Conservation (phyloP, 1,140 invertebrate species). For the Chymomyza costata region DNA sequence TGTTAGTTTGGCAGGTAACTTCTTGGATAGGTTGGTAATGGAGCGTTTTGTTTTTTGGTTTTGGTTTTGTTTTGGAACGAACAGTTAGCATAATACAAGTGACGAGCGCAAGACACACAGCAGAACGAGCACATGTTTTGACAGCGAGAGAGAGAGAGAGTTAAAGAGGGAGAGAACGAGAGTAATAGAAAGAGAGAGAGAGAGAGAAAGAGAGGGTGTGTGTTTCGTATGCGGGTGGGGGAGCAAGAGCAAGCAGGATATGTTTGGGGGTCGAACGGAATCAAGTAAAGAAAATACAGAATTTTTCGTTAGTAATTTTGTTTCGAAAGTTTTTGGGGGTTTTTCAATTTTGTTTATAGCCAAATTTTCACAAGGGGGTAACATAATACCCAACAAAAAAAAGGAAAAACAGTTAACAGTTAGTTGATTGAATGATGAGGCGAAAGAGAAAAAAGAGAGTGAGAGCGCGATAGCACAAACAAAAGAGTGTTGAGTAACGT, state of each 20-base stretch:
- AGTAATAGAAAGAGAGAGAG: background rate
- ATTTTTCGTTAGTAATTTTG: too few species aligned
- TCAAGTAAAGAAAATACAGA: too few species aligned
- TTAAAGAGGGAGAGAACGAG: background rate
- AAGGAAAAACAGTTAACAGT: too few species aligned
- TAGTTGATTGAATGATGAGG: too few species aligned
- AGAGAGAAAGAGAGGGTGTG: conserved; percentile 16
- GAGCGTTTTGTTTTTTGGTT: conserved; percentile 13
- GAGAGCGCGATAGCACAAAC: too few species aligned
- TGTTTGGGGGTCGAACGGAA: too few species aligned
- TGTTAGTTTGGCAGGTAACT: conserved; percentile 75
- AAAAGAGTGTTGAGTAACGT: too few species aligned
- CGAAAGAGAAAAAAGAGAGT: background rate
- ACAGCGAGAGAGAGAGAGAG: conserved; percentile 1
- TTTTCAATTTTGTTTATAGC: too few species aligned
- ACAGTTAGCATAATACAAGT: too few species aligned
- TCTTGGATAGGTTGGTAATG: conserved; percentile 59
- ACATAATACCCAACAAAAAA: too few species aligned
- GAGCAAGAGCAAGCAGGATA: background rate
- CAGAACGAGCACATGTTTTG: background rate
- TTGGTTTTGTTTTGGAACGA: background rate
- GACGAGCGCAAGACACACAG: conserved; percentile 3
- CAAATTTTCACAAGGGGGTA: too few species aligned
- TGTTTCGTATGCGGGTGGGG: conserved; percentile 4
- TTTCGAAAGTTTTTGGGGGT: too few species aligned